phyloP scores from a whole-genome alignment of 2,888 invertebrate species.

The Pandemis corylana region DNA sequence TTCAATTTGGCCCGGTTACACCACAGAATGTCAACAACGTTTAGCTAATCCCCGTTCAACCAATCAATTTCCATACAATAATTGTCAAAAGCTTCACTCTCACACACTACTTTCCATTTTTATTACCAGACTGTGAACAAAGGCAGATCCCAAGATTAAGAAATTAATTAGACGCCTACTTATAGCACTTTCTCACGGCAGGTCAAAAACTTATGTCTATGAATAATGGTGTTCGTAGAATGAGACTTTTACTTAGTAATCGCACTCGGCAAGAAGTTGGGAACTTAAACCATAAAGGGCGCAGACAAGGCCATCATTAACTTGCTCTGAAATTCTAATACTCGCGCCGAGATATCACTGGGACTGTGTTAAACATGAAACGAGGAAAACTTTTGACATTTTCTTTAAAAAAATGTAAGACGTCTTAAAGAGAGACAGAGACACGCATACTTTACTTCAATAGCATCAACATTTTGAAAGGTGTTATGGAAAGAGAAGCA shows the following conservation, averaged over 20 bases:
- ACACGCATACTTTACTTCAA: not conserved
- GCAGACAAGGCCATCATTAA: constrained; percentile 26
- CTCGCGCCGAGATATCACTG: constrained; percentile 6
- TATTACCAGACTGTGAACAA: constrained; percentile 32
- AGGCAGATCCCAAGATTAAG: constrained; percentile 33
- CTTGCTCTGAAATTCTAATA: constrained; percentile 27
- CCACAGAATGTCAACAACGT: not conserved
- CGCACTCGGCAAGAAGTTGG: constrained; percentile 26
- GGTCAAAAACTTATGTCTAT: constrained; percentile 39
- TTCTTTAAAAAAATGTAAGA: constrained; percentile 4
- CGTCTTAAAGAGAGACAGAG: not conserved
- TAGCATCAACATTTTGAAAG: not conserved
- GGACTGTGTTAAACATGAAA: constrained; percentile 4
- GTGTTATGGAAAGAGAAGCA: not conserved
- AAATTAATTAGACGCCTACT: constrained; percentile 40
- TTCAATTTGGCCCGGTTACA: not conserved
- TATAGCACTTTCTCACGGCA: constrained; percentile 34
- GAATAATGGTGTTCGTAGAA: constrained; percentile 32
- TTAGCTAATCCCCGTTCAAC: not conserved
- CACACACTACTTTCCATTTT: constrained; percentile 41
- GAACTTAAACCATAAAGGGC: constrained; percentile 32
- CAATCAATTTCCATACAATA: constrained; percentile 24
- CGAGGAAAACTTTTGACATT: not conserved
- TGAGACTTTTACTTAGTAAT: constrained; percentile 38
- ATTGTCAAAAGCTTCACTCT: constrained; percentile 24